Evolutionary conservation across 2,113 vertebrate species (phyloP), one percentile per base, ranked within the genome.

Genomic region (Lethenteron reissneri): DNA sequence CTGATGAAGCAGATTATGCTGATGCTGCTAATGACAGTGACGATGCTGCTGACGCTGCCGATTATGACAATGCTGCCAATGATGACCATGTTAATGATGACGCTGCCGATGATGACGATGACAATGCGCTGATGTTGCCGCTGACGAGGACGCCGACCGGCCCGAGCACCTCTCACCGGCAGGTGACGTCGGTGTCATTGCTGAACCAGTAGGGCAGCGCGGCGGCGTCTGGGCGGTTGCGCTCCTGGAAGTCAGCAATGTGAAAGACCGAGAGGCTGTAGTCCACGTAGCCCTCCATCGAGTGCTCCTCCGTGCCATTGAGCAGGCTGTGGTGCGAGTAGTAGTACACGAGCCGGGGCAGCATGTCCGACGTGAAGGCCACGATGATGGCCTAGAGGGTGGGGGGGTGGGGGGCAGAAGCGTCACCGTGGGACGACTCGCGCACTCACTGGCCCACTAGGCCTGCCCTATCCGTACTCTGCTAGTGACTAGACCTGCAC

Each of bases 331-430:
- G 79, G 74, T 95, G 88, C 70, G 85, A 84, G 2, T 96, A 97
- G 76, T 85, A 85, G 78, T 90, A 97, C 71, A 97, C 92, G 19
- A 96, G 80, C 56, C 92, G 89, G 62, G 90, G 92, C 72, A 99
- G 91, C 85, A 95, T 97, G 76, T 99, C 92, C 3, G 95, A 99
- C 1, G 95, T 97, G 80, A 96, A 99, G 1, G 95, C 85, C 71
- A 99, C 90, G 72, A 99, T 99, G 74, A 95, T 90, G 12, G 92
- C 92, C 94, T 99, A 76, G 4, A 74, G 72, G 58, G 41, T 41
- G 41, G 41, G 41, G 41, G 41, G 41, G 41, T 41, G 41, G 6
- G 41, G 41, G 41, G 6, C 41, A 41, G 41, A 41, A 41, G 6
- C 41, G 41, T 7, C 41, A 41, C 41, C 41, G 41, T 41, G 41